Base-by-base conservation (phyloP, 2,113 vertebrate species). In the Tinamus guttatus region DNA sequence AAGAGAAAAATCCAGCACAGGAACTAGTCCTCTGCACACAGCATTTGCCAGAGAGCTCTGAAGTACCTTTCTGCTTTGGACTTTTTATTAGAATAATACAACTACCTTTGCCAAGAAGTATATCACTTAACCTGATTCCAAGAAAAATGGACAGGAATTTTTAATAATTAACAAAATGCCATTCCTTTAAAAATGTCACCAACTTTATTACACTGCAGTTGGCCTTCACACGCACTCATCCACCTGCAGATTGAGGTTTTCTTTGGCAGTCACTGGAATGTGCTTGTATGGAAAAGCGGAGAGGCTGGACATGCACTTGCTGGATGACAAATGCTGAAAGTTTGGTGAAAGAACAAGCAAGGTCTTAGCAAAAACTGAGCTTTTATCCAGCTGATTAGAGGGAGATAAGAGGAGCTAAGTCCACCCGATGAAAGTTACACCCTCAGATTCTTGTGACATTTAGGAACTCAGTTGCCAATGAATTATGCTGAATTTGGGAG, bases 101-200 rank as follows among this genome's bases (percentile, higher is more conserved):
- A 85, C 63, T 75, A 17, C 36, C 85, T 91, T 45, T 69, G 65
- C 59, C 81, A 85, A 49, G 76, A 70, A 81, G 45, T 68, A 7
- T 6, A n/a, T 21, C 12, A 22, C 45, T 92, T 69, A 80, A 73
- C 59, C 70, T 30, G 34, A 63, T 86, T 87, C 36, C 32, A 41
- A 81, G 60, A 70, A 49, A 54, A 49, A 67, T 51, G 36, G 15
- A 32, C 11, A 43, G 49, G 49, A 36, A 62, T 93, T 30, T 68
- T 87, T 36, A 86, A 92, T 88, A 88, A 92, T 89, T 92, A 81
- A 86, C 20, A 59, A 75, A 81, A 63, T 40, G 7, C 13, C 27
- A 43, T 71, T 36, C 27, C 24, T 74, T 62, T 67, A 45, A 94
- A 90, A 73, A 81, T 58, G 38, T 45, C 67, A 43, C 41, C 80